phyloP scores from a whole-genome alignment of 2,113 vertebrate species.

The Elephantulus edwardii region DNA sequence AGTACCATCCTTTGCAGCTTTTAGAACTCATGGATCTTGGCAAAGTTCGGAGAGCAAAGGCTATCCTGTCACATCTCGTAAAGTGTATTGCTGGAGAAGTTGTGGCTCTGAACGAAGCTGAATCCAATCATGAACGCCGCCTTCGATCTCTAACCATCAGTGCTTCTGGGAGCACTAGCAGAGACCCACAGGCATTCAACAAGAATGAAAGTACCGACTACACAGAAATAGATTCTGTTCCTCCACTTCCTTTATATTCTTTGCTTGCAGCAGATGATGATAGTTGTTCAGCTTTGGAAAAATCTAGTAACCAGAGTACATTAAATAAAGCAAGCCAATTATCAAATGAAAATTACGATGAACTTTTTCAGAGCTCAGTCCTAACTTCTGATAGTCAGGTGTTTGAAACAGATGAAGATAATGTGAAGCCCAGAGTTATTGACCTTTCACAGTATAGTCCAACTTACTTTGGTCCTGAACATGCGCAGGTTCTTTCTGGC shows the following conservation, averaged over 20 bases:
- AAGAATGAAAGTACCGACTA: conserved; percentile 92
- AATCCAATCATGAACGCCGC: conserved; percentile 87
- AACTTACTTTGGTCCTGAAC: conserved; percentile 95
- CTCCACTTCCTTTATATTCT: conserved; percentile 95
- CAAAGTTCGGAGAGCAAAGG: conserved; percentile 94
- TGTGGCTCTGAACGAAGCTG: conserved; percentile 89
- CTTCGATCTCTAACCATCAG: conserved; percentile 94
- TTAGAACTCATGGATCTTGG: conserved; percentile 98
- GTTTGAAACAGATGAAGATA: conserved; percentile 88
- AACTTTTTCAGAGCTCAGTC: conserved; percentile 90
- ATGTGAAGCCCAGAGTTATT: conserved; percentile 88
- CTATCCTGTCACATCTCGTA: conserved; percentile 96
- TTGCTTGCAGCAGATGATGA: conserved; percentile 96
- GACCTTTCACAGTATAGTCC: conserved; percentile 96
- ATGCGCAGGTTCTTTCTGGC: conserved; percentile 94
- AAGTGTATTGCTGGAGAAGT: conserved; percentile 98
- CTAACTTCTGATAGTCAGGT: conserved; percentile 78
- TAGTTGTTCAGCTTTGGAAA: conserved; percentile 85
- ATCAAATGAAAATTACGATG: conserved; percentile 90
- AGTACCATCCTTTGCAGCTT: conserved; percentile 97
- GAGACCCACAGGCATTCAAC: conserved; percentile 92
- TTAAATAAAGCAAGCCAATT: conserved; percentile 86
- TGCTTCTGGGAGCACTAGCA: conserved; percentile 93
- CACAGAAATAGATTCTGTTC: conserved; percentile 96
- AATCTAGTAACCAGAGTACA: conserved; percentile 83